Conservation (phyloP, 2,888 invertebrate genomes). For the Sinotaia quadrata region DNA sequence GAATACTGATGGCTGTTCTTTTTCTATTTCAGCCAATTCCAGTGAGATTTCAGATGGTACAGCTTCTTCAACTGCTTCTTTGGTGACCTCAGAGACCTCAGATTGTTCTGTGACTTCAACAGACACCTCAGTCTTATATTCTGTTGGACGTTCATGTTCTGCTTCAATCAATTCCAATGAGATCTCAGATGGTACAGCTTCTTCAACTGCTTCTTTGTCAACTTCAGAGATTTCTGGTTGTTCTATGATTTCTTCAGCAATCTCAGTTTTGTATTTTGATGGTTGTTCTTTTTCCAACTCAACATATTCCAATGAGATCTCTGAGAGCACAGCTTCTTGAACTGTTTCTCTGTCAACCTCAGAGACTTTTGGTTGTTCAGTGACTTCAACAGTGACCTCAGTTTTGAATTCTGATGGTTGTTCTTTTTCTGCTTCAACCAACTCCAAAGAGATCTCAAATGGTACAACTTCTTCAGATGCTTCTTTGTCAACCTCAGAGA, state of each 20-base stretch:
- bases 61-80: slow-evolving; percentile 27
- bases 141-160: slow-evolving; percentile 32
- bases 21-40: slow-evolving; percentile 31
- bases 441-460: slow-evolving; percentile 30
- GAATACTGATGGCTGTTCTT: slow-evolving; percentile 29
- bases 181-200: slow-evolving; percentile 33
- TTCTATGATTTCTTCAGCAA: slow-evolving; percentile 33
- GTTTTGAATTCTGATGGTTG: slow-evolving; percentile 35
- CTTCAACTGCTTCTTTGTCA: slow-evolving; percentile 29
- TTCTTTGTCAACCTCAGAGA: slow-evolving; percentile 34
- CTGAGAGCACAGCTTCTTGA: slow-evolving; percentile 34
- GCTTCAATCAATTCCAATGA: slow-evolving; percentile 32
- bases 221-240: slow-evolving; percentile 34
- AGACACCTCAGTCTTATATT: slow-evolving; percentile 29
- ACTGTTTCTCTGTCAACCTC: slow-evolving; percentile 31
- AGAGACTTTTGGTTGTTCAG: slow-evolving; percentile 33
- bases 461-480: slow-evolving; percentile 35
- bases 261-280: slow-evolving; percentile 31
- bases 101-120: slow-evolving; percentile 25
- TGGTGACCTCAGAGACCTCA: slow-evolving; percentile 23
- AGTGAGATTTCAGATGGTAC: slow-evolving; percentile 29
- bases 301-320: slow-evolving; percentile 36
- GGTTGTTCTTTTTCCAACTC: slow-evolving; percentile 38
- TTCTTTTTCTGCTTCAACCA: slow-evolving; percentile 31
- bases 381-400: slow-evolving; percentile 35